Conservation (phyloP, 2,113 vertebrate species). For the Anser brachyrhynchus region DNA sequence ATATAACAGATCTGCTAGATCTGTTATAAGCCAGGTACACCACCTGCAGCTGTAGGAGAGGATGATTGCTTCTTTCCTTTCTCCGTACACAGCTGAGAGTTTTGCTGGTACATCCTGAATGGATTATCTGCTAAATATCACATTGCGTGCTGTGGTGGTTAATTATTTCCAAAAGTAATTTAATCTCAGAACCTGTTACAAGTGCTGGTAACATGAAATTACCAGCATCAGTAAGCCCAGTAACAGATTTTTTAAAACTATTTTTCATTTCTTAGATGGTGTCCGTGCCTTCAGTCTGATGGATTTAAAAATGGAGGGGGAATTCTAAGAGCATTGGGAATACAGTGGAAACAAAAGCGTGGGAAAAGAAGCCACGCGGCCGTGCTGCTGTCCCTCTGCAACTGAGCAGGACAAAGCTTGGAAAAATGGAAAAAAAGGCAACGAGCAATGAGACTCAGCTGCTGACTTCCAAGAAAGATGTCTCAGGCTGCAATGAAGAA, state of each 20-base stretch:
- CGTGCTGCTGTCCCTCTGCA: background rate
- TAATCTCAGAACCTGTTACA: background rate
- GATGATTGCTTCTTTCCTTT: background rate
- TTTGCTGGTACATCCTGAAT: background rate
- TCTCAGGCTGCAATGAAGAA: slow-evolving; percentile 66
- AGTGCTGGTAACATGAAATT: background rate
- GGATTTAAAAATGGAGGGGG: slow-evolving; percentile 1
- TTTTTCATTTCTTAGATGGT: slow-evolving; percentile 42
- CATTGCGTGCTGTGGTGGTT: background rate
- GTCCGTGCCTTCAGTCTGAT: background rate
- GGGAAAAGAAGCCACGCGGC: background rate
- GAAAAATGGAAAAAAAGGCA: slow-evolving; percentile 88
- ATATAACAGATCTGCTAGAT: too few relatives aligned
- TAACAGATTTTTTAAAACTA: background rate
- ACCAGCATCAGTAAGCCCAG: background rate
- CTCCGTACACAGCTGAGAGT: background rate
- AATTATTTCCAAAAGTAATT: background rate
- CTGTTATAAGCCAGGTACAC: background rate
- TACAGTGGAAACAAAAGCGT: background rate
- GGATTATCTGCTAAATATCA: background rate
- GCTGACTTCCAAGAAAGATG: slow-evolving; percentile 69
- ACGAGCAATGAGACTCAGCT: slow-evolving; percentile 74
- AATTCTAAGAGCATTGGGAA: background rate
- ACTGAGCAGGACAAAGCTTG: slow-evolving; percentile 31
- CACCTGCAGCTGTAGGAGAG: background rate